phyloP scores from a whole-genome alignment of 2,113 vertebrate species.

The Sula dactylatra region DNA sequence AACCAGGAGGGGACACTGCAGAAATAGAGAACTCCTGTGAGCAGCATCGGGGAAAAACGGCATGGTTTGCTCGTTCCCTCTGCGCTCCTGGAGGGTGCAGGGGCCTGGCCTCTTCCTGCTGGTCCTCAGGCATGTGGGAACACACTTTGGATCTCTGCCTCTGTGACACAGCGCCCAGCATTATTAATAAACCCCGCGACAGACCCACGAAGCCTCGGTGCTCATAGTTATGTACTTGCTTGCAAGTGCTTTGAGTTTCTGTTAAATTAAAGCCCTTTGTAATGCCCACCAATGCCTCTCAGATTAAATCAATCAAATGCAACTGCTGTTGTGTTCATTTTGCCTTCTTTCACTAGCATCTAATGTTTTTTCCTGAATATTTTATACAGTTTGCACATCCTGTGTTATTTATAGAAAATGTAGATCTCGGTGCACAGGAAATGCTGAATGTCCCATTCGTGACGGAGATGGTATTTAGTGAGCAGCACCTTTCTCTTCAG shows the following conservation, averaged over 20 bases:
- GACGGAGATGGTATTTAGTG: background rate
- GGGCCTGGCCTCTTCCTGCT: background rate
- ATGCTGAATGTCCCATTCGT: background rate
- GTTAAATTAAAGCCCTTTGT: background rate
- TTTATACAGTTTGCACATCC: background rate
- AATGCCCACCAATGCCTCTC: no score
- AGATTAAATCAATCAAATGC: fast-evolving
- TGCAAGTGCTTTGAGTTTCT: background rate
- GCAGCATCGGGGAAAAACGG: background rate
- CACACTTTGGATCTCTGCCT: background rate
- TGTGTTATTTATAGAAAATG: background rate
- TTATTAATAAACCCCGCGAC: background rate
- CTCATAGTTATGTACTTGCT: background rate
- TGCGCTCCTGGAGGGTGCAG: background rate
- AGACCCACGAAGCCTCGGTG: background rate
- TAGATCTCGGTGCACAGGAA: background rate
- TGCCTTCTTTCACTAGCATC: background rate
- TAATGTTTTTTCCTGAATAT: background rate
- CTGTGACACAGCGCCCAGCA: fast-evolving
- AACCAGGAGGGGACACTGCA: slow-evolving; percentile 27
- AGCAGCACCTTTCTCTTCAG: background rate
- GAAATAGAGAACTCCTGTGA: background rate
- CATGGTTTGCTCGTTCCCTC: background rate
- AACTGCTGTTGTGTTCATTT: background rate
- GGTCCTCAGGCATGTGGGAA: background rate